A percentile compares a stretch with the other conserved stretches of the same genome.
Evolutionary conservation across 2,113 vertebrate genomes (phyloP).

Genomic region (Abramis brama): DNA sequence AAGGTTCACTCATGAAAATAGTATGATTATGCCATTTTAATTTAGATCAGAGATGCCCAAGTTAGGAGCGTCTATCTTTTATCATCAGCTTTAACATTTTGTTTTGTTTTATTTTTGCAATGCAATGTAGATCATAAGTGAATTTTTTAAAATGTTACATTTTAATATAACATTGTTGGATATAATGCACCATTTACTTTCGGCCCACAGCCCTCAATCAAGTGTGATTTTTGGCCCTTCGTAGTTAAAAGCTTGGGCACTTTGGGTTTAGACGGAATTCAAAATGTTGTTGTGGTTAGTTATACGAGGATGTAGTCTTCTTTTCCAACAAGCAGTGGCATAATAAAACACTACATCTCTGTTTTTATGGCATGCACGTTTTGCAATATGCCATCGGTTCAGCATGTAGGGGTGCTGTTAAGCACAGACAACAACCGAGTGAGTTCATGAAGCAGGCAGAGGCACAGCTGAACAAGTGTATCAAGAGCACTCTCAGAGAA

Average conservation of each 20-base stretch:
- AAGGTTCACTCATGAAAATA: too few relatives aligned
- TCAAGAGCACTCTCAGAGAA: constrained; percentile 13
- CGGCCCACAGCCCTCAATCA: neutral
- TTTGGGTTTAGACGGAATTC: neutral
- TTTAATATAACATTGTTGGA: too few relatives aligned
- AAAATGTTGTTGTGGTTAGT: neutral
- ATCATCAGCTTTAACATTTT: too few relatives aligned
- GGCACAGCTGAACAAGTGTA: constrained; percentile 31
- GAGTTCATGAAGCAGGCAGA: constrained; percentile 9
- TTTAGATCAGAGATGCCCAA: too few relatives aligned
- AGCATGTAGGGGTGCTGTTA: constrained; percentile 8
- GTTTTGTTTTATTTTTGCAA: too few relatives aligned
- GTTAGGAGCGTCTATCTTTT: too few relatives aligned
- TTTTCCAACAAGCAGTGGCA: neutral
- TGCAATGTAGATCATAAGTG: too few relatives aligned
- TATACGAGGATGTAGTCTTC: neutral
- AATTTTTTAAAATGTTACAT: too few relatives aligned
- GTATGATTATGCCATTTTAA: too few relatives aligned
- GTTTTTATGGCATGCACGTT: neutral
- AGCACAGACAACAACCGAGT: neutral
- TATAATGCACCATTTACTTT: neutral
- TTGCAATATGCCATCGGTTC: neutral
- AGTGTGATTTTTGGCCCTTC: neutral
- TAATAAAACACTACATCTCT: neutral
- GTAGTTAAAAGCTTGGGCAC: neutral